Base-by-base conservation (phyloP, 2,797 vertebrate species). In the Numenius phaeopus region DNA sequence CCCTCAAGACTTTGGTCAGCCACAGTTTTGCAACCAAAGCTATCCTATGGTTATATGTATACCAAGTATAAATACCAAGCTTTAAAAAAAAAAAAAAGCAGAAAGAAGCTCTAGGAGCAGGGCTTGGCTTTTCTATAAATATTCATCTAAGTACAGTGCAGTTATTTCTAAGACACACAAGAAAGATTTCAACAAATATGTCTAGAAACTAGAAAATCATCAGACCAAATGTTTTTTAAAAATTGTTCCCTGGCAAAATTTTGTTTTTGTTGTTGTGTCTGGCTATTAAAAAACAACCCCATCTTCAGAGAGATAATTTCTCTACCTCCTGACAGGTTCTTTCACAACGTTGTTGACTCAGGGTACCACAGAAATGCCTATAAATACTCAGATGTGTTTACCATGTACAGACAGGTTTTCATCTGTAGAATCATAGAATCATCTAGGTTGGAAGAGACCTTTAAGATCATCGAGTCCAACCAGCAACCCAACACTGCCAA, bases 51-150 rank as follows among this genome's bases (percentile, higher is more conserved):
- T 71, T 94, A 55, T 46, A 90, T 75, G 27, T 54, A 54, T 54
- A 54, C 29, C 27, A 18, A 54, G 64, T 80, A 95, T 72, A 94
- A 96, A 95, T 92, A 92, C 11, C 57, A 83, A 64, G 8, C 4
- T 86, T 94, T 62, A 18, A 59, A 90, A 94, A 76, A 77, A 76
- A 77, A 71, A 44, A 46, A 94, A 87, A 79, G 55, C 49, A 87
- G 73, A 95, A 32, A 87, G 27, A 87, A 87, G 46, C 18, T 86
- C n/a, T 66, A 81, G 34, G 21, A 87, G 20, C 42, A 81, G 55
- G 52, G 47, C 19, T 90, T 64, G 44, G 17, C 29, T 93, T 92
- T 94, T 90, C 83, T 82, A 78, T 84, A 95, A 94, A 96, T 83
- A 89, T 30, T 94, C 61, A 14, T 26, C 65, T 65, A 91, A 94